These are phyloP conservation scores for Marasmarcha lunaedactyla DNA, from an alignment of 2,888 invertebrate species.

Conservation along the genomic window DNA sequence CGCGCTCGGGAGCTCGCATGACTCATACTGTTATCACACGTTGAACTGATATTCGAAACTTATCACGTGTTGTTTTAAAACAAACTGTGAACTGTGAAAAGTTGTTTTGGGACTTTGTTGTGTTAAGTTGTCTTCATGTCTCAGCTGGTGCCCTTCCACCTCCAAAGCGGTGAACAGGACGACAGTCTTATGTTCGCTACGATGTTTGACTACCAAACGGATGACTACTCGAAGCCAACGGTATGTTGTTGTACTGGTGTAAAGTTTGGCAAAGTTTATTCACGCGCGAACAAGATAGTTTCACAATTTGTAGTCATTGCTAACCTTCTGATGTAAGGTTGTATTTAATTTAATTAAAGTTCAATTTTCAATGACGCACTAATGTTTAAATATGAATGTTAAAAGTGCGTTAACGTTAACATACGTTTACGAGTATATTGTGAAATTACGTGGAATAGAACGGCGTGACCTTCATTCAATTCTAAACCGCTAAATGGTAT, in stretches of 20 bases:
- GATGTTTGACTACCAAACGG: slow-evolving; percentile 65
- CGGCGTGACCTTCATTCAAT: too few relatives aligned
- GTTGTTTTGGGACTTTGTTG: slow-evolving; percentile 39
- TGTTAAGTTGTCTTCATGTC: slow-evolving; percentile 68
- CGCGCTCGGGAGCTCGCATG: slow-evolving; percentile 38
- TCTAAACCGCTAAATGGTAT: too few relatives aligned
- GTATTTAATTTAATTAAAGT: too few relatives aligned
- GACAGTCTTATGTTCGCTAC: slow-evolving; percentile 68
- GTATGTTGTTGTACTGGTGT: slow-evolving; percentile 30
- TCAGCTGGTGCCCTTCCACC: slow-evolving; percentile 72
- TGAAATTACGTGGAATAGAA: too few relatives aligned
- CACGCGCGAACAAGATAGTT: too few relatives aligned
- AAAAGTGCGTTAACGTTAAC: too few relatives aligned
- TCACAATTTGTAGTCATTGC: too few relatives aligned
- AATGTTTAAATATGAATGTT: too few relatives aligned
- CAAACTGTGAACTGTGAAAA: slow-evolving; percentile 23
- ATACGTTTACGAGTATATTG: too few relatives aligned
- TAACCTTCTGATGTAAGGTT: too few relatives aligned
- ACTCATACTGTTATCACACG: slow-evolving; percentile 57
- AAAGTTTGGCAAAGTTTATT: too few relatives aligned
- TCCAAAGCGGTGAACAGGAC: slow-evolving; percentile 59
- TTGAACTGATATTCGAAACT: slow-evolving; percentile 33
- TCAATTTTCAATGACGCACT: too few relatives aligned
- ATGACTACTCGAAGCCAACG: slow-evolving; percentile 54
- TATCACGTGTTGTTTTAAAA: not conserved